Percentiles rank a stretch among this genome's conserved stretches.
Conservation (phyloP, 2,113 vertebrate species). For the Gobiocypris rarus region DNA sequence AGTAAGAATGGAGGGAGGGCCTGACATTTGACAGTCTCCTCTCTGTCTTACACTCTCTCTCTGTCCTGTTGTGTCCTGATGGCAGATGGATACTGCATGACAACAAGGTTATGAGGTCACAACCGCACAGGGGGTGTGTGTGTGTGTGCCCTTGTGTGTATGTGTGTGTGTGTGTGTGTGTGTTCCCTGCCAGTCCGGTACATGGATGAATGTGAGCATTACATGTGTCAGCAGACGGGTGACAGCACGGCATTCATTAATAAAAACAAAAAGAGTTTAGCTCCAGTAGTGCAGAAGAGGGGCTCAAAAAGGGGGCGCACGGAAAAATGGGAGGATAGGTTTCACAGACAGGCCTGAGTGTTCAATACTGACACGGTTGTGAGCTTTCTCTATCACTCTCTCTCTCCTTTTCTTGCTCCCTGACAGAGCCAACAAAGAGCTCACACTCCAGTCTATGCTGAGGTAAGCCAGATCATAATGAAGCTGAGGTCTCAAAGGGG, state of each 20-base stretch:
- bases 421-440: slow-evolving; percentile 36
- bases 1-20: slow-evolving; percentile 30
- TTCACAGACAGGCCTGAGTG: slow-evolving; percentile 15
- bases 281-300: slow-evolving; percentile 27
- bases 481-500: slow-evolving; percentile 51
- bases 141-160: slow-evolving; percentile 53
- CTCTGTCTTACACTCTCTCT: slow-evolving; percentile 34
- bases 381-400: slow-evolving; percentile 18
- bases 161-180: slow-evolving; percentile 25
- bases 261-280: slow-evolving; percentile 36
- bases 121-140: slow-evolving; percentile 69
- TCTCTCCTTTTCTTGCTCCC: slow-evolving; percentile 24
- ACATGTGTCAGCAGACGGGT: slow-evolving; percentile 41
- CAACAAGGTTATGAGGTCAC: slow-evolving; percentile 79
- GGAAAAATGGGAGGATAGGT: slow-evolving; percentile 19
- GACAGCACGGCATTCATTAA: slow-evolving; percentile 35
- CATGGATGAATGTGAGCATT: slow-evolving; percentile 45
- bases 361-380: slow-evolving; percentile 22
- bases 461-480: slow-evolving; percentile 54
- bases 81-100: slow-evolving; percentile 81
- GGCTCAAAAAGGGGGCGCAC: not conserved
- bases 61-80: slow-evolving; percentile 64
- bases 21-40: slow-evolving; percentile 50
- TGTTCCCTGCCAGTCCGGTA: slow-evolving; percentile 18
- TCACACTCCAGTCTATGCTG: slow-evolving; percentile 47